Percentiles rank a stretch among this genome's conserved stretches.
phyloP scores from a whole-genome alignment of 1,140 invertebrate species.

The Paraescarpia echinospica region DNA sequence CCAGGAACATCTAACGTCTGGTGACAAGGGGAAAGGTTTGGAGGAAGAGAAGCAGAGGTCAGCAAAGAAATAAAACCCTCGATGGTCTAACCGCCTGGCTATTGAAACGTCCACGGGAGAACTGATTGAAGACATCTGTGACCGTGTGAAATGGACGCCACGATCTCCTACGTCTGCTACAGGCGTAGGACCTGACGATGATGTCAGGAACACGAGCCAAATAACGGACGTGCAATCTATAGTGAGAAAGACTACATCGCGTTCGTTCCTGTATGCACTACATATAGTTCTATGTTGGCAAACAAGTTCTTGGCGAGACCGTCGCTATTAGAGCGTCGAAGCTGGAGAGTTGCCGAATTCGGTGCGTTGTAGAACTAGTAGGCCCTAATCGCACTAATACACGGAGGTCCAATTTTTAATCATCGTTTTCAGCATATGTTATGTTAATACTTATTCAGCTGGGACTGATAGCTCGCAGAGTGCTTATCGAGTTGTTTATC shows the following conservation, averaged over 20 bases:
- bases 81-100: too few relatives aligned
- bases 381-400: not conserved
- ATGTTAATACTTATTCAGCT: not conserved
- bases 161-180: too few relatives aligned
- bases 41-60: too few relatives aligned
- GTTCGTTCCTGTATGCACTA: not conserved
- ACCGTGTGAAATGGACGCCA: too few relatives aligned
- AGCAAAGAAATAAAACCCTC: too few relatives aligned
- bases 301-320: not conserved
- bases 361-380: not conserved
- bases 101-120: too few relatives aligned
- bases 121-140: too few relatives aligned
- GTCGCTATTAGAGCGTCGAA: not conserved
- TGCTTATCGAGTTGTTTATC: constrained; percentile 1
- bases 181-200: too few relatives aligned
- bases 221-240: not conserved
- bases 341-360: not conserved
- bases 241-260: not conserved
- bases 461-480: not conserved
- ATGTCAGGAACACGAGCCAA: not conserved
- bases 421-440: not conserved
- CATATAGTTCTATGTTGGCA: not conserved
- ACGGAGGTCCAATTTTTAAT: not conserved
- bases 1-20: too few relatives aligned
- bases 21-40: too few relatives aligned